Percentiles rank a stretch among this genome's conserved stretches.
phyloP scores from a whole-genome alignment of 2,797 vertebrate genomes.

The Schizothorax lantsangensis region DNA sequence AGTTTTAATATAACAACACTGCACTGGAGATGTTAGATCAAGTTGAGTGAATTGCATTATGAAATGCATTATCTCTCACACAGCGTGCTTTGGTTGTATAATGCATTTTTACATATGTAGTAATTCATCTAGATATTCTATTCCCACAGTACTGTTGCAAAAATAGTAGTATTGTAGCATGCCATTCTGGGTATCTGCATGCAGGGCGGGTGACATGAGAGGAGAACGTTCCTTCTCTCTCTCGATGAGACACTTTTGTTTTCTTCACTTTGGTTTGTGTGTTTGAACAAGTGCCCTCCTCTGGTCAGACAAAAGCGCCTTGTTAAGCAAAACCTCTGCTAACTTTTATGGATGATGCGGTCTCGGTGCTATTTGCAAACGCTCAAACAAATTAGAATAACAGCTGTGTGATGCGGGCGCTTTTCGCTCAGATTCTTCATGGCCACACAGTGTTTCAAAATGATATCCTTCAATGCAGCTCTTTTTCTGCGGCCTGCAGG shows the following conservation, averaged over 20 bases:
- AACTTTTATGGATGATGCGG: conserved; percentile 58
- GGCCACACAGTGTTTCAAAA: conserved; percentile 43
- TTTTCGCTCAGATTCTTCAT: conserved; percentile 63
- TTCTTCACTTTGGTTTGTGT: conserved; percentile 59
- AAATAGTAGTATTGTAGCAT: not conserved
- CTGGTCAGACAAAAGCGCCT: conserved; percentile 61
- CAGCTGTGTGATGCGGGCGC: conserved; percentile 59
- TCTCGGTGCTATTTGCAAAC: conserved; percentile 61
- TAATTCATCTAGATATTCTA: not conserved
- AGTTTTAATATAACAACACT: not conserved
- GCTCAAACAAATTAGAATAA: conserved; percentile 65
- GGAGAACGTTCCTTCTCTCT: not conserved
- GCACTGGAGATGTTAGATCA: not conserved
- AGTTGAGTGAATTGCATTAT: not conserved
- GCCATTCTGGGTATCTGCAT: not conserved
- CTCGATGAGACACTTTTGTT: conserved; percentile 50
- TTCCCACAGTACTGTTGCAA: not conserved
- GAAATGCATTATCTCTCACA: not conserved
- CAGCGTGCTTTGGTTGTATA: not conserved
- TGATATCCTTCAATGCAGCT: conserved; percentile 18
- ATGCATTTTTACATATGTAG: not conserved
- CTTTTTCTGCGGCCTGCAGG: conserved; percentile 28
- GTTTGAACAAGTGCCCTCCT: conserved; percentile 66
- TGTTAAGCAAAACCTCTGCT: conserved; percentile 67
- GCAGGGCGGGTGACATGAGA: not conserved